Conservation (phyloP, 1,140 invertebrate genomes). For the Sesamia nonagrioides region DNA sequence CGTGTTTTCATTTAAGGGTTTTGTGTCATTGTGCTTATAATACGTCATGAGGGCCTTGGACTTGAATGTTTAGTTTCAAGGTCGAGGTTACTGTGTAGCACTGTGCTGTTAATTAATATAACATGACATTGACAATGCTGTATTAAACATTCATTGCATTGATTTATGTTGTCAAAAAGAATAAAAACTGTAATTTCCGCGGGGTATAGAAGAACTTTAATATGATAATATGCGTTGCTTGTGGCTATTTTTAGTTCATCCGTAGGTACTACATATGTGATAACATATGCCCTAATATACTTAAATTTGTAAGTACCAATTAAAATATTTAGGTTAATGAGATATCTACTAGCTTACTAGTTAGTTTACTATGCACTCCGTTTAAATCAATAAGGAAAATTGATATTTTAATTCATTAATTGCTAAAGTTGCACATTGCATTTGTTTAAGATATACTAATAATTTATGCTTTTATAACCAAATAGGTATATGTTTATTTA, state of each 20-base stretch:
- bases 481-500: too few species aligned
- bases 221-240: neutral
- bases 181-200: neutral
- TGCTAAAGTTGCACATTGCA: neutral
- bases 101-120: constrained; percentile 20
- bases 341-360: neutral
- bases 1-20: neutral
- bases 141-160: neutral
- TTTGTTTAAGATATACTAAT: too few species aligned
- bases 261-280: neutral
- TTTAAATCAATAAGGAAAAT: constrained; percentile 25
- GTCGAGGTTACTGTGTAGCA: neutral
- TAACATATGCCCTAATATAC: neutral
- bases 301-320: neutral
- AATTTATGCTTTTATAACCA: too few species aligned
- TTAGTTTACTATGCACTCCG: neutral
- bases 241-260: neutral
- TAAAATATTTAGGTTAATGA: constrained; percentile 9
- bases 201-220: neutral
- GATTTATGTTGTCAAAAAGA: neutral
- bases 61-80: constrained; percentile 34
- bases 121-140: neutral
- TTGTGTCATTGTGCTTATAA: neutral
- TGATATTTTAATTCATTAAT: neutral
- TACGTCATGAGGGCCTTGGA: neutral